Evolutionary conservation across 2,888 invertebrate genomes (phyloP), one percentile per base, ranked within the genome.

Genomic region (Drosophila cracens): DNA sequence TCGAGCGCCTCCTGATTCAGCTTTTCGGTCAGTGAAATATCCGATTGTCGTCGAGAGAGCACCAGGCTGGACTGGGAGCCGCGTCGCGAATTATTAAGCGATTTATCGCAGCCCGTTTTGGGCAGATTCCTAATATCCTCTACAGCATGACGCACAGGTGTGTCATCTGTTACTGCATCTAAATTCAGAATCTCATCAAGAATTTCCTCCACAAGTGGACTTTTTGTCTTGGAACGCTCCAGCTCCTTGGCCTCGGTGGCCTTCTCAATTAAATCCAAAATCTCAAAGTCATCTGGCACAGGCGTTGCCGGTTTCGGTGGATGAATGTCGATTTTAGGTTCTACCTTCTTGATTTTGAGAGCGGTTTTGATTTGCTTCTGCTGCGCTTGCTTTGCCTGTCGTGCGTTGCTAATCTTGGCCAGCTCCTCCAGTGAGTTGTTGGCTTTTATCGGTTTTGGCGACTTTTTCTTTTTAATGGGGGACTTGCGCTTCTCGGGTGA

Each of bases 101-200:
- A 92, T 66, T 92, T 92, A 53, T 92, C 92, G 63, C 92, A 92
- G 2, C 92, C 92, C 0, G 90, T 90, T 60, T 92, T 92, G 0
- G 92, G 92, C 21, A 92, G 75, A 59, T 92, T 92, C 48, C 82
- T 87, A n/a, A 92, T 92, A 64, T 92, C 90, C 65, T 92, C 92
- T 0, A 91, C 65, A 5, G 81, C 54, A 25, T 83, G 77, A 25
- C 74, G 76, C 25, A 27, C 16, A 0, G 7, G 0, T 7, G 40
- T 1, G 6, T 25, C 2, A 13, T 70, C 75, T 0, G n/a, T 8
- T 10, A 57, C 68, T 18, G 10, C 7, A 11, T 70, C 70, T n/a
- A 54, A 31, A 3, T n/a, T 31, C 2, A 48, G 3, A n/a, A 38
- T 36, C 46, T 79, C 65, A 5, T 7, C 16, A 2, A 54, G n/a